These are phyloP conservation scores for Nerophis ophidion DNA, from an alignment of 2,113 vertebrate genomes.

Conservation along the genomic window DNA sequence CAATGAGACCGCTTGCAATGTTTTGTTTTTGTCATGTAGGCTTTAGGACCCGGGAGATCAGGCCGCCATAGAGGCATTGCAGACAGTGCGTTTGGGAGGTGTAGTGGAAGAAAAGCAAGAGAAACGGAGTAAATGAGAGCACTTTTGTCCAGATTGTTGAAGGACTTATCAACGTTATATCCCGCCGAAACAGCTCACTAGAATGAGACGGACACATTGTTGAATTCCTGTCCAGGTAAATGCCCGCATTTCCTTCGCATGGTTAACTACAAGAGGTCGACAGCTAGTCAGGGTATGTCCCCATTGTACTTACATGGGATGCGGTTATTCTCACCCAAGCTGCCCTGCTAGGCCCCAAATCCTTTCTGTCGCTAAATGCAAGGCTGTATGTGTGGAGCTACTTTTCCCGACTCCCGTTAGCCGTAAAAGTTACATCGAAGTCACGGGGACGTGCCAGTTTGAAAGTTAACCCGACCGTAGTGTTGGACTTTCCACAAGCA, in stretches of 20 bases:
- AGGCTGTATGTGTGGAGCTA: constrained; percentile 47
- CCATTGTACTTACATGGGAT: constrained; percentile 74
- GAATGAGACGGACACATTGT: constrained; percentile 71
- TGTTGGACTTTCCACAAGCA: constrained; percentile 34
- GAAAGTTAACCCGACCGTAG: constrained; percentile 11
- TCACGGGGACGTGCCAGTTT: neutral
- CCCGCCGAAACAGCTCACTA: constrained; percentile 62
- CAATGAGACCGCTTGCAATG: constrained; percentile 27
- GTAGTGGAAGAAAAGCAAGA: constrained; percentile 76
- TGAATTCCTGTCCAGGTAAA: constrained; percentile 73
- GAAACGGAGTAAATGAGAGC: constrained; percentile 77
- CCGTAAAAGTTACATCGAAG: constrained; percentile 24
- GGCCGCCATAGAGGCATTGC: constrained; percentile 62
- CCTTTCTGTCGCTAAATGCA: constrained; percentile 59
- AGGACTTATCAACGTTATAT: constrained; percentile 68
- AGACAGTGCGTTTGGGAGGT: constrained; percentile 73
- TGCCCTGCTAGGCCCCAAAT: constrained; percentile 73
- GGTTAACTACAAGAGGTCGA: constrained; percentile 63
- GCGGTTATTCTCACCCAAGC: constrained; percentile 73
- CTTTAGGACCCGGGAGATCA: constrained; percentile 69
- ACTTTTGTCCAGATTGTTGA: constrained; percentile 72
- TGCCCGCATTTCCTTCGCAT: constrained; percentile 58
- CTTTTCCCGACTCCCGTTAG: constrained; percentile 39
- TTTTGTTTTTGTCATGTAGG: constrained; percentile 5
- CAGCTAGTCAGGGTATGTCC: constrained; percentile 71